phyloP scores from a whole-genome alignment of 2,113 vertebrate genomes.

The Cyanistes caeruleus region DNA sequence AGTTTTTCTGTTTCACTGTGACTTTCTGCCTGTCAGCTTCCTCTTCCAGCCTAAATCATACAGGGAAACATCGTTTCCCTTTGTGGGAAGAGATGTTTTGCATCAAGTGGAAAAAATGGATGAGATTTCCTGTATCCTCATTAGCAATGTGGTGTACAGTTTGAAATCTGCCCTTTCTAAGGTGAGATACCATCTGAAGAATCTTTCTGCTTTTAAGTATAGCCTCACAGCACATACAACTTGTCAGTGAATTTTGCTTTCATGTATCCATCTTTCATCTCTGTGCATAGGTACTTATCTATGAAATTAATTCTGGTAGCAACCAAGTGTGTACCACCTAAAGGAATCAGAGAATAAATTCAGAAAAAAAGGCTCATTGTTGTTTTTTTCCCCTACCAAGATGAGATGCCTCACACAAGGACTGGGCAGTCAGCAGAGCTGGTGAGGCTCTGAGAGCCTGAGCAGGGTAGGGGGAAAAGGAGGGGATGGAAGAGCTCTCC shows the following conservation, averaged over 20 bases:
- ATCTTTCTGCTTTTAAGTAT: background rate
- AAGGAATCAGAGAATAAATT: background rate
- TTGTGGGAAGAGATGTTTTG: slow-evolving; percentile 37
- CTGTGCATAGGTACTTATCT: background rate
- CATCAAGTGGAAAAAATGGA: slow-evolving; percentile 47
- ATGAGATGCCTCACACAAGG: background rate
- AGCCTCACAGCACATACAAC: background rate
- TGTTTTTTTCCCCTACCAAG: background rate
- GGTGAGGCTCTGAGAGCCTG: background rate
- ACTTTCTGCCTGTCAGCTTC: slow-evolving; percentile 42
- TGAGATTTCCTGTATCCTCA: slow-evolving; percentile 57
- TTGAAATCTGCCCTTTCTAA: slow-evolving; percentile 32
- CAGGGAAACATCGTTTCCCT: slow-evolving; percentile 35
- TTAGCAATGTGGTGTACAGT: background rate
- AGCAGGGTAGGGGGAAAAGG: background rate
- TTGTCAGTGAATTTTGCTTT: slow-evolving; percentile 30
- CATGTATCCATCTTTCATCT: background rate
- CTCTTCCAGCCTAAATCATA: slow-evolving; percentile 21
- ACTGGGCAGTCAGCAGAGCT: background rate
- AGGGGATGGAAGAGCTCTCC: background rate
- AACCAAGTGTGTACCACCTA: background rate
- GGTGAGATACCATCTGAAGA: slow-evolving; percentile 26
- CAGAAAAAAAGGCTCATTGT: background rate
- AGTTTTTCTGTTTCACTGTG: background rate
- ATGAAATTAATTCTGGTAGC: slow-evolving; percentile 11